Evolutionary conservation across 2,888 invertebrate species (phyloP).

Genomic region (Morpho deidamia): DNA sequence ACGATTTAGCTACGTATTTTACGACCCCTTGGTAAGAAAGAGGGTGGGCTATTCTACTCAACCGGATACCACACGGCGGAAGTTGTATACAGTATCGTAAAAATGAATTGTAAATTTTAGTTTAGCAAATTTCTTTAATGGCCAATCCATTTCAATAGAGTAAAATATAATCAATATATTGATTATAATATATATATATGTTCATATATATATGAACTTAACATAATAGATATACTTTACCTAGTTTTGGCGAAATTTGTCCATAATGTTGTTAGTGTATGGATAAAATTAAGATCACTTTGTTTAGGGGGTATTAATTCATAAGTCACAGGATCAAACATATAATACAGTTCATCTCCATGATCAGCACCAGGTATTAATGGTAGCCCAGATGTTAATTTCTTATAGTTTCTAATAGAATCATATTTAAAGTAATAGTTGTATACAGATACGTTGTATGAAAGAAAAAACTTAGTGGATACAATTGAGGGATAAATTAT

Average conservation of each 20-base stretch:
- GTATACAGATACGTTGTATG: conserved; percentile 25
- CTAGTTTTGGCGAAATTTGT: conserved; percentile 37
- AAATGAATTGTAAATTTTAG: too few species aligned
- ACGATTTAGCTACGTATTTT: too few species aligned
- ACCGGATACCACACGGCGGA: too few species aligned
- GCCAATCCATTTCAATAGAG: too few species aligned
- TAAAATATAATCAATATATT: too few species aligned
- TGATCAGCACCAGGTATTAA: conserved; percentile 32
- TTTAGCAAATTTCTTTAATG: too few species aligned
- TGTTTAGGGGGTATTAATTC: conserved; percentile 17
- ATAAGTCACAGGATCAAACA: conserved; percentile 28
- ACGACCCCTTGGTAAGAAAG: too few species aligned
- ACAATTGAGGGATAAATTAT: conserved; percentile 28
- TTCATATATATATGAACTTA: too few species aligned
- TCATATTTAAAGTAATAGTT: conserved; percentile 40
- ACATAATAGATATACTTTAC: conserved; percentile 29
- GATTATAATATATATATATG: too few species aligned
- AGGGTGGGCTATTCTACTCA: too few species aligned
- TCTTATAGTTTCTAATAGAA: conserved; percentile 35
- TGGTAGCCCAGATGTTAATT: conserved; percentile 25
- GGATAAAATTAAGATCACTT: conserved; percentile 27
- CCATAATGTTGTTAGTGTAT: conserved; percentile 34
- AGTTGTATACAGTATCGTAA: too few species aligned
- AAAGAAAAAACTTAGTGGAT: conserved; percentile 24
- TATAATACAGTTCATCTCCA: conserved; percentile 35